These are phyloP conservation scores for Crepidodera aurea DNA, from an alignment of 2,888 invertebrate species.

Conservation along the genomic window DNA sequence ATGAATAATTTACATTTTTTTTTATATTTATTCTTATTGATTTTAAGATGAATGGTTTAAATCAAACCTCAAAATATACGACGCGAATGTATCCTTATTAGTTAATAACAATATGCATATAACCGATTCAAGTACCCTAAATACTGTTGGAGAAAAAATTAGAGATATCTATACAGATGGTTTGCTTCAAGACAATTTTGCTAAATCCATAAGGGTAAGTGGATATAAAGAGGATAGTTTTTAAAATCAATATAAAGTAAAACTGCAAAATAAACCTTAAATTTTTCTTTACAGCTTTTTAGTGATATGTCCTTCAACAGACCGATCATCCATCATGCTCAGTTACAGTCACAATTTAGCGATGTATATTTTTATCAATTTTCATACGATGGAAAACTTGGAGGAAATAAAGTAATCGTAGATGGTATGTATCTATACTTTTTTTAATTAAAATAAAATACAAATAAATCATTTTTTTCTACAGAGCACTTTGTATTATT, in stretches of 20 bases:
- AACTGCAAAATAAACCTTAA: too few species aligned
- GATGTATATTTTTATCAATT: slow-evolving; percentile 45
- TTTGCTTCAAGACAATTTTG: slow-evolving; percentile 15
- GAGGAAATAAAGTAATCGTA: too few species aligned
- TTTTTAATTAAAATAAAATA: too few species aligned
- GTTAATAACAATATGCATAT: slow-evolving; percentile 43
- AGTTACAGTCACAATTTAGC: slow-evolving; percentile 37
- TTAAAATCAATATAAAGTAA: too few species aligned
- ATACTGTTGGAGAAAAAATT: slow-evolving; percentile 34
- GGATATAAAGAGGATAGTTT: too few species aligned
- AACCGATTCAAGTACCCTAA: slow-evolving; percentile 17
- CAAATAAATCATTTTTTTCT: too few species aligned
- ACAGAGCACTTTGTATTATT: too few species aligned
- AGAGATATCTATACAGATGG: slow-evolving; percentile 38
- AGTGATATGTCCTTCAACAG: slow-evolving; percentile 41
- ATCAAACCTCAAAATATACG: slow-evolving; percentile 15
- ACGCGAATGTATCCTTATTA: slow-evolving; percentile 31
- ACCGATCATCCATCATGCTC: slow-evolving; percentile 37
- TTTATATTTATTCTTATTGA: slow-evolving; percentile 8
- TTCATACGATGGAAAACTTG: slow-evolving; percentile 41
- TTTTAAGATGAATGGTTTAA: background rate
- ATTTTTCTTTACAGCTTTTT: slow-evolving; percentile 39
- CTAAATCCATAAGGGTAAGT: slow-evolving; percentile 16
- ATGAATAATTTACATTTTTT: too few species aligned
- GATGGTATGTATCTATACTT: too few species aligned